A percentile compares a stretch with the other conserved stretches of the same genome.
phyloP scores from a whole-genome alignment of 2,113 vertebrate genomes.

The Gallinago jamesoni region DNA sequence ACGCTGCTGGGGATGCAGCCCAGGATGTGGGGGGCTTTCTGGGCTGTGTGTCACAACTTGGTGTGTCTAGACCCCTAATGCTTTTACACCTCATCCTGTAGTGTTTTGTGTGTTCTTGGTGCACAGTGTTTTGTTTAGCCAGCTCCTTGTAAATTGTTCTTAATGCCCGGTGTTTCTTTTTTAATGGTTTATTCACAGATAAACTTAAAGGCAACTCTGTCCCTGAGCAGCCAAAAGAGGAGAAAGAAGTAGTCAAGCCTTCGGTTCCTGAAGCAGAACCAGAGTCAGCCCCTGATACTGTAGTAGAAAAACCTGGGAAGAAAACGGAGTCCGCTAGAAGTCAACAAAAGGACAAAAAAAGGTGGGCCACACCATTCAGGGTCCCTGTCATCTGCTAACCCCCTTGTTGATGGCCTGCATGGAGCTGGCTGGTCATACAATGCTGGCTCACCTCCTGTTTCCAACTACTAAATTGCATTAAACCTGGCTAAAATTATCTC shows the following conservation, averaged over 20 bases:
- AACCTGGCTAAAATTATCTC: neutral
- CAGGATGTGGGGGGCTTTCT: no score
- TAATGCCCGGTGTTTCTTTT: neutral
- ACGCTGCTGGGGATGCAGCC: no score
- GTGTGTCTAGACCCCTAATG: neutral
- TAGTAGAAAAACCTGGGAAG: constrained; percentile 66
- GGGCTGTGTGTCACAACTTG: neutral
- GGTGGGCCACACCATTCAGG: constrained; percentile 38
- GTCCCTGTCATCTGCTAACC: neutral
- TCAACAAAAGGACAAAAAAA: constrained; percentile 72
- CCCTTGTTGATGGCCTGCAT: neutral
- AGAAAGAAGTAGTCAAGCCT: constrained; percentile 50
- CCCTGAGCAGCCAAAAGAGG: constrained; percentile 73
- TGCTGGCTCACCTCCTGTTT: neutral
- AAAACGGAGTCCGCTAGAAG: constrained; percentile 61
- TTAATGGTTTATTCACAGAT: constrained; percentile 48
- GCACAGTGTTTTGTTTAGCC: neutral
- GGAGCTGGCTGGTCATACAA: neutral
- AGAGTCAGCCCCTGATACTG: constrained; percentile 35
- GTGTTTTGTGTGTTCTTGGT: neutral
- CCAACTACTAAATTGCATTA: neutral
- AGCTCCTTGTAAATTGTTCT: neutral
- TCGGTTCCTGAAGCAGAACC: constrained; percentile 53
- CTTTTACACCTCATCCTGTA: neutral
- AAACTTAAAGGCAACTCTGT: constrained; percentile 73